Evolutionary conservation across 2,797 vertebrate genomes (phyloP).

Genomic region (Rhynchonycteris naso): DNA sequence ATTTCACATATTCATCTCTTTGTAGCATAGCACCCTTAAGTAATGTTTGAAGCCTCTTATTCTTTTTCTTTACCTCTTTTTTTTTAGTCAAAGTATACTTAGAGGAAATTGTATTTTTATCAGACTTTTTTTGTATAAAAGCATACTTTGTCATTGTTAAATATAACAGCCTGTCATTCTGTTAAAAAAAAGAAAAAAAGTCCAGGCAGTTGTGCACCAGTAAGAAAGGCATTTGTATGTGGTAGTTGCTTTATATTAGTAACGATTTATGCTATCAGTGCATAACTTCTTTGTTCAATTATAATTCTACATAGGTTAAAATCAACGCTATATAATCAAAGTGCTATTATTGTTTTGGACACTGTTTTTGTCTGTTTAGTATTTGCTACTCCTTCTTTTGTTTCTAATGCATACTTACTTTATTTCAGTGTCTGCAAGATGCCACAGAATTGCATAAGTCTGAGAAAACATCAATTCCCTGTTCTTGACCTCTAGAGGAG

Average conservation of each 20-base stretch:
- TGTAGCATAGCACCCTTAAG: not conserved
- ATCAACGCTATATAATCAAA: not conserved
- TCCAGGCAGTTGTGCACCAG: not conserved
- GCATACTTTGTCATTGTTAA: not conserved
- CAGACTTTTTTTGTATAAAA: not conserved
- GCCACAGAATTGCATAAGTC: not conserved
- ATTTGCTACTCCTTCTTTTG: not conserved
- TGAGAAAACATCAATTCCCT: not conserved
- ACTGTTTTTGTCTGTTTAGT: not conserved
- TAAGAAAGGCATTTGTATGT: not conserved
- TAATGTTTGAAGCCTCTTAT: not conserved
- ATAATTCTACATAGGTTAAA: not conserved
- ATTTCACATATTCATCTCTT: not conserved
- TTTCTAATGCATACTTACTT: not conserved
- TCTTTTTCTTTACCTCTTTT: not conserved
- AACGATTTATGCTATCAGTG: not conserved
- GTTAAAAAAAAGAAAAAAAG: not conserved
- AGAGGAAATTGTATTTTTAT: not conserved
- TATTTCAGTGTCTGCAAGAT: not conserved
- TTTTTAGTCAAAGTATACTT: not conserved
- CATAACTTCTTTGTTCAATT: not conserved
- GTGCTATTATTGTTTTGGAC: not conserved
- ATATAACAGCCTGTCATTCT: not conserved
- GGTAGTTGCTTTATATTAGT: not conserved
- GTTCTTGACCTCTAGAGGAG: not conserved